Evolutionary conservation across 2,888 invertebrate species (phyloP).

Genomic region (Frankliniella intonsa): DNA sequence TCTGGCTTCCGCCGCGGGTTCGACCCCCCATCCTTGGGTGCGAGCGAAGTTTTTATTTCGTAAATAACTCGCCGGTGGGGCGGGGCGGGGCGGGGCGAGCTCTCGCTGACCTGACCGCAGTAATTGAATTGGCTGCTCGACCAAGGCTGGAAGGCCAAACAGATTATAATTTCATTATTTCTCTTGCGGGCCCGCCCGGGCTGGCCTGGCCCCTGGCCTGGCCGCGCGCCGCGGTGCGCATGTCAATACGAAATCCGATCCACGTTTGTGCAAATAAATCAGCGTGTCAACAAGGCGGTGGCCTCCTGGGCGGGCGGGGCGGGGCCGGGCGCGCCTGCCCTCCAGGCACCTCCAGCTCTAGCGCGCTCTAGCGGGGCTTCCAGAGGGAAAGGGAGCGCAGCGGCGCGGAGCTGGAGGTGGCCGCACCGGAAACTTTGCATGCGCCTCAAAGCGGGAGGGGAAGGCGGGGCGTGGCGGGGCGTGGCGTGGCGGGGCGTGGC

Average conservation of each 20-base stretch:
- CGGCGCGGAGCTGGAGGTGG: neutral
- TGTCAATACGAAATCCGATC: conserved; percentile 6
- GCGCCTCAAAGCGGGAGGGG: neutral
- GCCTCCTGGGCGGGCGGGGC: no score
- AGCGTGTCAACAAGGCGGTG: neutral
- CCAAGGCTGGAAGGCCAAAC: neutral
- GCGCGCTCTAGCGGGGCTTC: neutral
- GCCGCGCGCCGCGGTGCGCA: neutral
- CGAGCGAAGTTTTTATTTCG: no score
- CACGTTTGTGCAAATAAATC: conserved; percentile 16
- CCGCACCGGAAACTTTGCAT: neutral
- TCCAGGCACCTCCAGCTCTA: no score
- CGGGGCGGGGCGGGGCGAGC: no score
- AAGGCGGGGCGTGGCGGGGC: neutral
- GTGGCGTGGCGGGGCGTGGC: neutral
- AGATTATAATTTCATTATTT: conserved; percentile 26
- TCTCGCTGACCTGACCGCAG: no score
- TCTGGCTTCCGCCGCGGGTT: no score
- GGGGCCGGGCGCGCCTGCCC: neutral
- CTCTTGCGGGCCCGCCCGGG: no score
- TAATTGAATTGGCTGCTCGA: neutral
- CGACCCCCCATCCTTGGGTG: no score
- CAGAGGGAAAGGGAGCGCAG: neutral
- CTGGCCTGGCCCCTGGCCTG: no score
- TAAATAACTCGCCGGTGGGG: no score